Evolutionary conservation across 1,140 invertebrate species (phyloP), one percentile per base, ranked within the genome.

Genomic region (Zaprionus tsacasi): DNA sequence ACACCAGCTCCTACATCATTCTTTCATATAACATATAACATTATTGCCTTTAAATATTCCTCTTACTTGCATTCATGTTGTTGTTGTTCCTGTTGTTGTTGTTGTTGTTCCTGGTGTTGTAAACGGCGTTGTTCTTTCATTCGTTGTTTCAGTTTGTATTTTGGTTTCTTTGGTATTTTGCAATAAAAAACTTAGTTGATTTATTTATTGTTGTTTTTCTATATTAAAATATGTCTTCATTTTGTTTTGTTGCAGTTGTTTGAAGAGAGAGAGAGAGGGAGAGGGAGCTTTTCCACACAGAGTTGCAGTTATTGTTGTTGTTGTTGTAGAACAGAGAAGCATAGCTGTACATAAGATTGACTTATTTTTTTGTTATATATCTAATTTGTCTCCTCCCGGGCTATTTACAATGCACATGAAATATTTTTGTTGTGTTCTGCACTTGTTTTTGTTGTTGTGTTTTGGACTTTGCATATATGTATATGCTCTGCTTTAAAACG

Each of bases 121-220:
- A 91, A 83, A 87, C 75, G 78, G 87, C 87, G 87, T 91, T 91
- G 87, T 91, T 61, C 70, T 13, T 56, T 81, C n/a, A 81, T 91
- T 91, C 87, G 87, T 91, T 91, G 87, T 91, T 87, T 76, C 36
- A 76, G 64, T 67, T 71, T 64, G 55, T 70, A 30, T 27, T 48
- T 78, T 36, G 36, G 36, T 50, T 75, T 60, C 60, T n/a, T n/a
- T 38, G 6, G 58, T 69, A 27, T 33, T n/a, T 72, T 69, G 57
- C 43, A 69, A 60, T 69, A 79, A 63, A 76, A 82, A 76, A 61
- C 65, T 69, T 45, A 54, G 50, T 68, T 48, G 17, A 57, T 21
- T 68, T 55, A 48, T 12, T n/a, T 43, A n/a, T 50, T 50, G 50
- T 30, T 27, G 27, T 30, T 30, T 30, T 30, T 30, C 27, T 30